Evolutionary conservation across 2,888 invertebrate genomes (phyloP).

Genomic region (Steinernema carpocapsae): DNA sequence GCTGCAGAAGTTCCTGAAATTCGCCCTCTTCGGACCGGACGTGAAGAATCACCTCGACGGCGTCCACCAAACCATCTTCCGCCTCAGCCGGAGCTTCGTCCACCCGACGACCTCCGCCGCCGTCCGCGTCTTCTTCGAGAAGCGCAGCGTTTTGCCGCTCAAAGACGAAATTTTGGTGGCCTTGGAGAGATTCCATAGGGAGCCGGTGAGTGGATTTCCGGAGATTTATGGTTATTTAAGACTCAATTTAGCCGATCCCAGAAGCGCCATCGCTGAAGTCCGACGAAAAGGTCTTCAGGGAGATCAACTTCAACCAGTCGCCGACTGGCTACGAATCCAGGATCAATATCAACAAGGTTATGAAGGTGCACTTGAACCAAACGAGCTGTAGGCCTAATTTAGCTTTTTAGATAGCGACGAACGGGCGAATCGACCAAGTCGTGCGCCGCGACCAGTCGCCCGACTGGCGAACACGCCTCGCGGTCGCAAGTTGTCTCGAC

Average conservation of each 20-base stretch:
- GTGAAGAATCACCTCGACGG: neutral
- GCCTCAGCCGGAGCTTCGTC: neutral
- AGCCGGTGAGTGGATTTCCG: slow-evolving; percentile 8
- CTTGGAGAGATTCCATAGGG: neutral
- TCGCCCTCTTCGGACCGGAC: neutral
- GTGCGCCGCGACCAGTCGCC: slow-evolving; percentile 2
- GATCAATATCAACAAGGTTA: neutral
- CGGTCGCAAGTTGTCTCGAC: slow-evolving; percentile 4
- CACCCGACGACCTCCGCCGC: neutral
- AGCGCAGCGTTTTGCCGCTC: slow-evolving; percentile 8
- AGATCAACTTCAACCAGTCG: neutral
- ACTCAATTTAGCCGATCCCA: neutral
- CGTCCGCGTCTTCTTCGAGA: slow-evolving; percentile 15
- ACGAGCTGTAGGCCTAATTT: neutral
- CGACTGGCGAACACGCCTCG: neutral
- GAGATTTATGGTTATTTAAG: neutral
- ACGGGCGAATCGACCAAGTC: neutral
- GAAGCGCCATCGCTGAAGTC: neutral
- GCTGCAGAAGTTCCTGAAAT: neutral
- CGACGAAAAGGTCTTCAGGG: neutral
- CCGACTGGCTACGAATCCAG: neutral
- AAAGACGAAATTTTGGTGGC: neutral
- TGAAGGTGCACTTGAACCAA: neutral
- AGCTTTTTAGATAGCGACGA: slow-evolving; percentile 7
- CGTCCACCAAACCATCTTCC: neutral